Conservation (phyloP, 2,797 vertebrate genomes). For the Enteromius trimaculatus region DNA sequence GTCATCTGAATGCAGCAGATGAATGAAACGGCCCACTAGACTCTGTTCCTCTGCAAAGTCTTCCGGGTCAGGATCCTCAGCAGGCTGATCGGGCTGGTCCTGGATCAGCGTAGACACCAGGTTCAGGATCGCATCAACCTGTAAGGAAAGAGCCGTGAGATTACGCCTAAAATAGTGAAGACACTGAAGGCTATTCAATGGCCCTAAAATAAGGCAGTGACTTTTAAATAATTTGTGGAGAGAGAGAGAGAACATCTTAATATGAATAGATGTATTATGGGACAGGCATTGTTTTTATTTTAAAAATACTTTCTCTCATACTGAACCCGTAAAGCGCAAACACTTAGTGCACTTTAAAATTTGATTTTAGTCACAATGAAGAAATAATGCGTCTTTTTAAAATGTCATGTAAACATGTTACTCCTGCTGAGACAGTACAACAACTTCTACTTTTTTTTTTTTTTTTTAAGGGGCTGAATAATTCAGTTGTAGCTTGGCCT, state of each 20-base stretch:
- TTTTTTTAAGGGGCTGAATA: background rate
- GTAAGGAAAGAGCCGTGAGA: conserved; percentile 21
- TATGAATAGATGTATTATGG: background rate
- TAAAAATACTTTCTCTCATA: background rate
- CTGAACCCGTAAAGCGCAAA: background rate
- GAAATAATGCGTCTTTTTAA: background rate
- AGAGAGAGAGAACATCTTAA: background rate
- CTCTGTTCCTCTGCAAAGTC: conserved; percentile 98
- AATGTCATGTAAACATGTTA: background rate
- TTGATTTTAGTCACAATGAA: background rate
- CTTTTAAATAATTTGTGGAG: background rate
- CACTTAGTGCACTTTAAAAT: conserved; percentile 7
- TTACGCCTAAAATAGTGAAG: background rate
- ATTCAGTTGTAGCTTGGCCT: conserved; percentile 1
- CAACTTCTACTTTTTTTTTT: background rate
- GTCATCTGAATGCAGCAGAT: conserved; percentile 92
- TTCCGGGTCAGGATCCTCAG: conserved; percentile 95
- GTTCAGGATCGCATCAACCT: conserved; percentile 96
- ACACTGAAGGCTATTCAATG: background rate
- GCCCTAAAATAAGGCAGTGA: background rate
- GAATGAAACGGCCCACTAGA: conserved; percentile 97
- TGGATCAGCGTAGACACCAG: conserved; percentile 94
- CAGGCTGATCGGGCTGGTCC: conserved; percentile 96
- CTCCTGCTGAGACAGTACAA: background rate
- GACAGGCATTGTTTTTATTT: background rate